A percentile compares a stretch with the other conserved stretches of the same genome.
phyloP scores from a whole-genome alignment of 92 coral and sea anemone species.

The Phenganax marumi region DNA sequence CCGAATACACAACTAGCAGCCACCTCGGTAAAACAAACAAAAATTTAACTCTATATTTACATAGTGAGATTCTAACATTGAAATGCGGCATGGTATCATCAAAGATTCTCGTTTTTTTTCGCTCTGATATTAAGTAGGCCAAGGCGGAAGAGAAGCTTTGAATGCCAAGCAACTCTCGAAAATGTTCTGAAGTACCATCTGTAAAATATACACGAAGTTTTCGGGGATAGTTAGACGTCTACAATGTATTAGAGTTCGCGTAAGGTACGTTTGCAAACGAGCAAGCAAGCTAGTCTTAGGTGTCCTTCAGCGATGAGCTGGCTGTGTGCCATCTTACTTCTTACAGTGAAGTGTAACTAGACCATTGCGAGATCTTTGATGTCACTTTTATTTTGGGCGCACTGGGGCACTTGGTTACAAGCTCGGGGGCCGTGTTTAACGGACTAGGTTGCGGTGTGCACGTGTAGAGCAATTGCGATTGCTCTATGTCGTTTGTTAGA shows the following conservation, averaged over 20 bases:
- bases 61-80: background rate
- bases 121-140: background rate
- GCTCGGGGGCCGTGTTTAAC: slow-evolving; percentile 13
- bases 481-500: slow-evolving; percentile 21
- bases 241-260: background rate
- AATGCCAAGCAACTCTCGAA: background rate
- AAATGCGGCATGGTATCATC: no score
- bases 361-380: slow-evolving; percentile 45
- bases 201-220: background rate
- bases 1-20: slow-evolving; percentile 16
- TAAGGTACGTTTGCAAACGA: background rate
- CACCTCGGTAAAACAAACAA: slow-evolving; percentile 41
- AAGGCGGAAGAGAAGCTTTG: background rate
- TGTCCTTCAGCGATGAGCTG: slow-evolving; percentile 39
- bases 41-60: slow-evolving; percentile 34
- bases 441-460: slow-evolving; percentile 21
- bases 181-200: background rate
- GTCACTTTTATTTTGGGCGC: slow-evolving; percentile 34
- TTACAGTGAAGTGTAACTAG: slow-evolving; percentile 41
- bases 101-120: background rate
- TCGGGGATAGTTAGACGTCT: background rate
- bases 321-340: background rate
- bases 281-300: slow-evolving; percentile 3
- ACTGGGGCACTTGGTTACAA: background rate
- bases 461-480: slow-evolving; percentile 27